Evolutionary conservation across 2,113 vertebrate genomes (phyloP).

Genomic region (Corvus cornix): DNA sequence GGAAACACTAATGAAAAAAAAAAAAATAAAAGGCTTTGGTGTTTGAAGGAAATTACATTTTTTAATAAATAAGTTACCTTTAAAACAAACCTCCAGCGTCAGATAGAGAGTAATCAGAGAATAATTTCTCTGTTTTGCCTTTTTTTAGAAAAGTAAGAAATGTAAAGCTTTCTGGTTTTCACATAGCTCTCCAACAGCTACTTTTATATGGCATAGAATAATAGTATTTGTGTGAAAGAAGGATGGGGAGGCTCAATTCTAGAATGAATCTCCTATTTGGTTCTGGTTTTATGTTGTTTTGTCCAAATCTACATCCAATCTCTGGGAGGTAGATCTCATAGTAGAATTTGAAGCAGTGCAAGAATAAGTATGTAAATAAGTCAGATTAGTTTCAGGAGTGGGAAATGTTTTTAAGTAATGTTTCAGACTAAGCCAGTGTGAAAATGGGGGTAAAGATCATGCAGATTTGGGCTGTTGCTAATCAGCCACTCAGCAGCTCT

Average conservation of each 20-base stretch:
- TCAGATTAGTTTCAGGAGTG: neutral
- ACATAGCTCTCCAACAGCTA: neutral
- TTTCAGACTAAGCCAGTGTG: neutral
- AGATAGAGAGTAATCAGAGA: neutral
- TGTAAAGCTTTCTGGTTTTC: neutral
- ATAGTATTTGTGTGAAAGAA: neutral
- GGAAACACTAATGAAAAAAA: neutral
- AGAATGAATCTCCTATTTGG: neutral
- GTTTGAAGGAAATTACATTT: neutral
- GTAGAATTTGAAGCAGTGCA: neutral
- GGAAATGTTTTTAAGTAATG: neutral
- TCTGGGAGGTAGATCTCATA: neutral
- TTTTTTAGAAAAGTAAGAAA: neutral
- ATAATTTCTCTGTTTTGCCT: neutral
- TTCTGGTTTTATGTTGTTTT: neutral
- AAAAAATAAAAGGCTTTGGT: neutral
- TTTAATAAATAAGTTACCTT: neutral
- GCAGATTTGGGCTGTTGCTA: neutral
- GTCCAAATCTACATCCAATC: neutral
- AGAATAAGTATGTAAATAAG: neutral
- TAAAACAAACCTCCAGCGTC: neutral
- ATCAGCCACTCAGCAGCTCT: neutral
- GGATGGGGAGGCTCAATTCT: neutral
- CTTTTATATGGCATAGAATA: neutral
- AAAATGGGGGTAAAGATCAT: neutral